Evolutionary conservation across 2,888 invertebrate species (phyloP), one percentile per base, ranked within the genome.

Genomic region (Embidobia sp.): DNA sequence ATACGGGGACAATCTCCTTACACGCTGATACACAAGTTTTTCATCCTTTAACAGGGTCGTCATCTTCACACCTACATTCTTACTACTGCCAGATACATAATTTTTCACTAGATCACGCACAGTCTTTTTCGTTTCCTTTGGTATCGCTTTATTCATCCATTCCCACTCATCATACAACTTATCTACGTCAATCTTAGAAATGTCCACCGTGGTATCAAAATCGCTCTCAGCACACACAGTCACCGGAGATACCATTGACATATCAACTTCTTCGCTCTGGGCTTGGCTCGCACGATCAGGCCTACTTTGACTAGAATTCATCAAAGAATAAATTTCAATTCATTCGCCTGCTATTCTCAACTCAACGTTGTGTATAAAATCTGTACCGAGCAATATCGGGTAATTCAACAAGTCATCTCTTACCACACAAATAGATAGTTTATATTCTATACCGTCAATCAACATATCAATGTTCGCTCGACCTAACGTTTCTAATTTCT

Each of bases 21-120:
- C 83, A 29, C 74, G 46, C 18, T 79, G 61, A 6, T 79, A 80
- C 0, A 86, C 82, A 0, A 85, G 85, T 6, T 55, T 67, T 0
- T 86, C 84, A 44, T 84, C 84, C 22, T 69, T 80, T 1, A 86
- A 27, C 33, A 87, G 49, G n/a, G 86, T 83, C 31, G 70, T 79
- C 77, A 84, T 85, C 3, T 82, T 67, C 5, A 85, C 57, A 2
- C 69, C 77, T 2, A 81, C 78, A 0, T 81, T 78, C 19, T 79
- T 76, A 6, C 46, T 51, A 31, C 18, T n/a, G 6, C 33, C 18
- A 8, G 46, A 31, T 7, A 6, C 8, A 37, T 37, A 37, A 18
- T 37, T 16, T 6, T 3, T 3, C 15, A 37, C 8, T 8, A 37
- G 2, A 2, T 16, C 10, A 8, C 16, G 16, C 1, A 16, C 16